phyloP scores from a whole-genome alignment of 1,140 invertebrate genomes.

The Tetraneura akinire region DNA sequence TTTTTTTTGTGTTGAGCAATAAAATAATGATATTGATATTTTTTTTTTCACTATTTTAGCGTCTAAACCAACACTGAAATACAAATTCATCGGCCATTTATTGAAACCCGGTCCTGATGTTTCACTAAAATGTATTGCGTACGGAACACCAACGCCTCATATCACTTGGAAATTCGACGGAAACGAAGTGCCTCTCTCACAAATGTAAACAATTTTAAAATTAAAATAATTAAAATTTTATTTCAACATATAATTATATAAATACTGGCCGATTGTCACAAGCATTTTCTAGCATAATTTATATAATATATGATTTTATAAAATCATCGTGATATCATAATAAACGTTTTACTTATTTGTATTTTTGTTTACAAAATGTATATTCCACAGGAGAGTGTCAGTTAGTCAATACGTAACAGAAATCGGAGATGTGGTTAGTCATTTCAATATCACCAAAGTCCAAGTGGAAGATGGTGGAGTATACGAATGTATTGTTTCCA shows the following conservation, averaged over 20 bases:
- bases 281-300: no score
- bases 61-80: constrained; percentile 61
- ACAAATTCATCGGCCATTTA: constrained; percentile 66
- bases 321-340: no score
- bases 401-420: constrained; percentile 70
- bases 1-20: no score
- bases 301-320: no score
- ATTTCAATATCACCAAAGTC: constrained; percentile 72
- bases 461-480: constrained; percentile 72
- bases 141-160: constrained; percentile 69
- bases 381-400: constrained; percentile 58
- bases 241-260: no score
- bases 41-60: constrained; percentile 34
- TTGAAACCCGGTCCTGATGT: constrained; percentile 65
- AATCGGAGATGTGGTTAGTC: constrained; percentile 71
- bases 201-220: constrained; percentile 58
- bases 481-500: constrained; percentile 70
- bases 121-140: constrained; percentile 67
- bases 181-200: constrained; percentile 64
- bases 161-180: constrained; percentile 65
- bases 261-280: no score
- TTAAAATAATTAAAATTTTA: no score
- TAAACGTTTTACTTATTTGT: no score
- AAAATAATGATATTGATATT: no score
- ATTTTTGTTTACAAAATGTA: neutral